A percentile compares a stretch with the other conserved stretches of the same genome.
Evolutionary conservation across 2,113 vertebrate species (phyloP).

Genomic region (Alligator mississippiensis): DNA sequence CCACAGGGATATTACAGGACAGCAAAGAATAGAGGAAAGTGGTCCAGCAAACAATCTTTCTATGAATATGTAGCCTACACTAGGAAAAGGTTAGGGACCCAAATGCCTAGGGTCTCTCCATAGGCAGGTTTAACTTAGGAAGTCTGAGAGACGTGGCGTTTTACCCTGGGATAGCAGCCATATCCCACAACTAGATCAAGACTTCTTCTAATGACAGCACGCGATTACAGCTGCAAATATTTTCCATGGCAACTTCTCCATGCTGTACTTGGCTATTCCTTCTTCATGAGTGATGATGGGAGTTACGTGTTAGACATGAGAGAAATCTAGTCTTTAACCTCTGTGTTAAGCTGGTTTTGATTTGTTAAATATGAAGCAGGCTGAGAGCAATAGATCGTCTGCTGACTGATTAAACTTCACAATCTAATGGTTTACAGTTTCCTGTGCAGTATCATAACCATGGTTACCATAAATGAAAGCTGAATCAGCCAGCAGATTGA

Average conservation of each 20-base stretch:
- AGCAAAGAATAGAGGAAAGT: not conserved
- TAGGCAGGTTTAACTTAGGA: not conserved
- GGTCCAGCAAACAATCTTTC: not conserved
- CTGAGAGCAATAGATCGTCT: not conserved
- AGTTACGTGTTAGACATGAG: constrained; percentile 2
- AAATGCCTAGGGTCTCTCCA: not conserved
- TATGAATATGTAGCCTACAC: rapidly evolving
- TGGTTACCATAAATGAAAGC: constrained; percentile 40
- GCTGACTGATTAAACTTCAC: constrained; percentile 11
- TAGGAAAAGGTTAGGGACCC: not conserved
- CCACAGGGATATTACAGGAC: not conserved
- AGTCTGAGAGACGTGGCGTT: not conserved
- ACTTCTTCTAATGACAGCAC: not conserved
- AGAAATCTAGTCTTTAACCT: constrained; percentile 16
- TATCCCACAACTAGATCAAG: not conserved
- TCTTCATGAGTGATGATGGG: constrained; percentile 24
- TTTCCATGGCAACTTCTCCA: constrained; percentile 9
- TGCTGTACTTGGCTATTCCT: not conserved
- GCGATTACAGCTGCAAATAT: constrained; percentile 46
- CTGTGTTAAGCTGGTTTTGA: constrained; percentile 51
- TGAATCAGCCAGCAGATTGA: constrained; percentile 5
- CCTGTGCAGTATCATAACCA: not conserved
- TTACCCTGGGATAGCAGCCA: constrained; percentile 25
- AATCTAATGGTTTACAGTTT: not conserved
- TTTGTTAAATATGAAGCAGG: constrained; percentile 46